phyloP scores from a whole-genome alignment of 2,113 vertebrate species.

The Albula glossodonta region DNA sequence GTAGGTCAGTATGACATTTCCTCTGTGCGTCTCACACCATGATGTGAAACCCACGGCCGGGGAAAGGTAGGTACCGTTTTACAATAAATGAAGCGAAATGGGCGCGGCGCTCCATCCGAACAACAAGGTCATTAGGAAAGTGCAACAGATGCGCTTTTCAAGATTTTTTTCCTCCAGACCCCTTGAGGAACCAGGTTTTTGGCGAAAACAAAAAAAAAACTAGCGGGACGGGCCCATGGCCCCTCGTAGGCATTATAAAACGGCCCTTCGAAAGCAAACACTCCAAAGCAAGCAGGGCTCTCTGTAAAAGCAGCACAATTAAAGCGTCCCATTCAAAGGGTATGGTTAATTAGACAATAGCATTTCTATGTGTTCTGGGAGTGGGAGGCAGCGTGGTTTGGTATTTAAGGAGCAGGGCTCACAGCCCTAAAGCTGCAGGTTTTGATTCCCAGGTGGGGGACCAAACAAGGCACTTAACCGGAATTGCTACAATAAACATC shows the following conservation, averaged over 20 bases:
- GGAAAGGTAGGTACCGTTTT: slow-evolving; percentile 7
- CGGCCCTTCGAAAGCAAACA: slow-evolving; percentile 58
- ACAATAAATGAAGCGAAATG: neutral
- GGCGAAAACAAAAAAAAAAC: slow-evolving; percentile 40
- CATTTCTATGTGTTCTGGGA: slow-evolving; percentile 17
- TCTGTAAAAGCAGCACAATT: slow-evolving; percentile 33
- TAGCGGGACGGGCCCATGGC: slow-evolving; percentile 51
- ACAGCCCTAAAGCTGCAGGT: neutral
- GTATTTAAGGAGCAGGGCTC: neutral
- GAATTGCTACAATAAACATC: neutral
- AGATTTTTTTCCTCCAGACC: neutral
- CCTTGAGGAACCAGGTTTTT: slow-evolving; percentile 34
- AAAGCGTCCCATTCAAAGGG: slow-evolving; percentile 57
- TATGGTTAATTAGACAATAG: slow-evolving; percentile 59
- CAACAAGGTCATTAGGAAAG: slow-evolving; percentile 2
- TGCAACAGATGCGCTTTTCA: slow-evolving; percentile 8
- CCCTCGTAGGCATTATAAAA: slow-evolving; percentile 63
- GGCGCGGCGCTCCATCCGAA: neutral
- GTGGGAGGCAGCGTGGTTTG: slow-evolving; percentile 25
- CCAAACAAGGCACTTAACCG: neutral
- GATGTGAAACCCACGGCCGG: neutral
- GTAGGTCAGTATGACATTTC: slow-evolving; percentile 14
- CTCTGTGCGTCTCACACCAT: neutral
- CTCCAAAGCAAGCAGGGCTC: slow-evolving; percentile 53
- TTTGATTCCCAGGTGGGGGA: neutral